Percentiles rank a stretch among this genome's conserved stretches.
Conservation (phyloP, 2,113 vertebrate genomes). For the Siniperca knerii region DNA sequence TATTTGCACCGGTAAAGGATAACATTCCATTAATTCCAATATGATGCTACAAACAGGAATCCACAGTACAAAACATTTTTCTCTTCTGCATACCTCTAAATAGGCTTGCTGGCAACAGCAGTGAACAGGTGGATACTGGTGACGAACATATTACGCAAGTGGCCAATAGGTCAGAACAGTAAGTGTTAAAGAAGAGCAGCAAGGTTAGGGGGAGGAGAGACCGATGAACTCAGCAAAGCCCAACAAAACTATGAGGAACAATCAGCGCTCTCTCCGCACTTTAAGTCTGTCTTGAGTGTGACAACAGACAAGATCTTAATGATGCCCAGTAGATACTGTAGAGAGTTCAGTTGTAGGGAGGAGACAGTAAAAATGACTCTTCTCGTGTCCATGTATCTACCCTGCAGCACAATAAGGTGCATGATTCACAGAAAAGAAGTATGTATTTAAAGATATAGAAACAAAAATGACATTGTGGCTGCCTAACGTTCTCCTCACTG, state of each 20-base stretch:
- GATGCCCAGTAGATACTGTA: background rate
- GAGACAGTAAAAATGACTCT: constrained; percentile 1
- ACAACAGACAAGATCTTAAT: background rate
- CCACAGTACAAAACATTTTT: background rate
- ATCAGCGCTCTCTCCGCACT: background rate
- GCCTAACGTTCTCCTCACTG: background rate
- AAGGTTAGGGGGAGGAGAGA: background rate
- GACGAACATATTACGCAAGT: background rate
- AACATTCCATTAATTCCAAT: background rate
- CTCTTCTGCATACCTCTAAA: background rate
- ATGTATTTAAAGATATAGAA: background rate
- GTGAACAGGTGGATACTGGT: background rate
- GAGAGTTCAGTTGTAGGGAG: background rate
- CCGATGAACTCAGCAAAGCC: background rate
- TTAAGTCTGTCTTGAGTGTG: background rate
- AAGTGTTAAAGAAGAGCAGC: background rate
- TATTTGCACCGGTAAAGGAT: background rate
- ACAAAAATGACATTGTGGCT: background rate
- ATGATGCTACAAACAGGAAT: background rate
- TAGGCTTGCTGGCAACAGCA: background rate
- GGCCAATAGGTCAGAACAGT: background rate
- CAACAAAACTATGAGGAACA: background rate
- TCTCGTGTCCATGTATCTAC: background rate
- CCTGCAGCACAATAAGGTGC: background rate
- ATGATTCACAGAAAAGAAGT: constrained; percentile 3